Evolutionary conservation across 2,797 vertebrate genomes (phyloP).

Genomic region (Mormyrus hasselquistii): DNA sequence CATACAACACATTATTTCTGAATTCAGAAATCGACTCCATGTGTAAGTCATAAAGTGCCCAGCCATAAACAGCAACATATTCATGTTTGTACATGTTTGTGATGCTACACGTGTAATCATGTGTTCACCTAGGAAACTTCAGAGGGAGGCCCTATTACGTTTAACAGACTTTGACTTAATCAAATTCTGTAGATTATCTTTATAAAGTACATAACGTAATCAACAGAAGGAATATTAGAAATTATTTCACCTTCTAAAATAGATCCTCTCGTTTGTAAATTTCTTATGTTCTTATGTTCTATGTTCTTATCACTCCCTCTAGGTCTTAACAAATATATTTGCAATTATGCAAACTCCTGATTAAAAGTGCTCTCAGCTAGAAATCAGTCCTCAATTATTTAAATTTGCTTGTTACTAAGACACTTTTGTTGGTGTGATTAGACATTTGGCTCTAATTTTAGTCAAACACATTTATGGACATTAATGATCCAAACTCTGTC

Average conservation of each 20-base stretch:
- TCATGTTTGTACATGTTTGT: neutral
- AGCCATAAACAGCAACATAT: neutral
- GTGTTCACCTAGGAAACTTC: neutral
- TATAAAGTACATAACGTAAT: neutral
- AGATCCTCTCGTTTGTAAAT: neutral
- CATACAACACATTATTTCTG: neutral
- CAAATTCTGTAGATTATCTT: neutral
- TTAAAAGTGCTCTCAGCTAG: neutral
- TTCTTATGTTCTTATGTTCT: no score
- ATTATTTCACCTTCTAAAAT: neutral
- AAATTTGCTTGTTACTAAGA: neutral
- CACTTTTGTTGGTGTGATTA: neutral
- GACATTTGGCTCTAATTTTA: neutral
- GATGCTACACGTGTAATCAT: neutral
- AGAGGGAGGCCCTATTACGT: neutral
- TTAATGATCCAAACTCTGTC: neutral
- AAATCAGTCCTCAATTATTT: neutral
- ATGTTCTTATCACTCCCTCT: neutral
- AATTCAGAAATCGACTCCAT: constrained; percentile 2
- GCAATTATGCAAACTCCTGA: neutral
- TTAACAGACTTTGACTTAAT: neutral
- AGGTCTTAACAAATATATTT: neutral
- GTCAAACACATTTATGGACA: neutral
- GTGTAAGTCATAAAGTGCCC: neutral
- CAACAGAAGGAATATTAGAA: neutral